A percentile compares a stretch with the other conserved stretches of the same genome.
These are phyloP conservation scores for Portunus trituberculatus DNA, from an alignment of 1,140 invertebrate species.

Conservation along the genomic window DNA sequence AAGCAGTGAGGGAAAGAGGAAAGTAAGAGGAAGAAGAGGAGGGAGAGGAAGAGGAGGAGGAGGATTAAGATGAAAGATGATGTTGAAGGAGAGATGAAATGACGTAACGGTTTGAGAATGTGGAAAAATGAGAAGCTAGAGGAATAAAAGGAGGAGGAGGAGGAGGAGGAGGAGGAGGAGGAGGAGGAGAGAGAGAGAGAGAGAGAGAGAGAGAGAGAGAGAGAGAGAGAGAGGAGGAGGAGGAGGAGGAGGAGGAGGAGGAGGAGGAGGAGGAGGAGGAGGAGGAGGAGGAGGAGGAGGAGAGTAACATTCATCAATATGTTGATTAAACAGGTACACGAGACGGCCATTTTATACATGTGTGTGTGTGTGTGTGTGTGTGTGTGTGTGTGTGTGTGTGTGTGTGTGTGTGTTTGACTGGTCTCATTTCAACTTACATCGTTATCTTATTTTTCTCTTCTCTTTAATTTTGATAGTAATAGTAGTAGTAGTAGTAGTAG, in stretches of 20 bases:
- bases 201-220: not conserved
- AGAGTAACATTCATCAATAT: not conserved
- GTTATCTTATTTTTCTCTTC: not conserved
- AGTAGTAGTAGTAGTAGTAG: not conserved
- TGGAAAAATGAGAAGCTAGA: not conserved
- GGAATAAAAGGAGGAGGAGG: not conserved
- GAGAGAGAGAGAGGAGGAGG: not conserved
- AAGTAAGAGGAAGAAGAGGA: not conserved
- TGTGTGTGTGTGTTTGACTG: not conserved
- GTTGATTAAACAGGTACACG: not conserved
- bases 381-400: constrained; percentile 30
- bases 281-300: not conserved
- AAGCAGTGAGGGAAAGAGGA: too few relatives aligned
- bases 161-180: not conserved
- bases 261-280: too few relatives aligned
- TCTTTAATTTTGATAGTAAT: not conserved
- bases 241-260: not conserved
- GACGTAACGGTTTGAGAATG: too few relatives aligned
- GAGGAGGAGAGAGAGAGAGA: not conserved
- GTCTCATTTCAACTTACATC: not conserved
- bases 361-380: constrained; percentile 36
- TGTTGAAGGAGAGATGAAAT: too few relatives aligned
- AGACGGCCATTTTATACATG: not conserved
- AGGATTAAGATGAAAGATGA: too few relatives aligned
- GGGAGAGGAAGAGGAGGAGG: not conserved